These are phyloP conservation scores for Idaea straminata DNA, from an alignment of 2,888 invertebrate genomes.

Conservation along the genomic window DNA sequence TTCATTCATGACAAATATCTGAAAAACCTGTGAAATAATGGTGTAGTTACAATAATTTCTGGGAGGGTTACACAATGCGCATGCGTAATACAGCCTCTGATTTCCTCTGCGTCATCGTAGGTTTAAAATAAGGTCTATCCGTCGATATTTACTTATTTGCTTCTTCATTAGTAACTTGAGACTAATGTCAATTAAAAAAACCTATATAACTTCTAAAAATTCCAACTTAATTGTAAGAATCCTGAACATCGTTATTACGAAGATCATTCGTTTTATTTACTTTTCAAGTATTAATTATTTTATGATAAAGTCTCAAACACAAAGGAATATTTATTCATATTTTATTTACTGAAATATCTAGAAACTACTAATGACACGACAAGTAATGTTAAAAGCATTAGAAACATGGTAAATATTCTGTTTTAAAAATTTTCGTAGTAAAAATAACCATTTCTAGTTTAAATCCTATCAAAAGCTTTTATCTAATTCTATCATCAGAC, in stretches of 20 bases:
- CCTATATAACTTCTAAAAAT: too few species aligned
- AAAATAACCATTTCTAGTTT: background rate
- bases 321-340: too few species aligned
- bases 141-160: slow-evolving; percentile 12
- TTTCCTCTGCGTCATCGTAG: slow-evolving; percentile 50
- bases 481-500: background rate
- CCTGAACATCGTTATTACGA: too few species aligned
- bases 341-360: too few species aligned
- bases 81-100: slow-evolving; percentile 39
- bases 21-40: slow-evolving; percentile 33
- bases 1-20: slow-evolving; percentile 5
- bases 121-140: slow-evolving; percentile 20
- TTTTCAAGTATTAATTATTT: too few species aligned
- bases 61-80: slow-evolving; percentile 39
- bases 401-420: background rate
- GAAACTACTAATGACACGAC: too few species aligned
- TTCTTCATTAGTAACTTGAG: slow-evolving; percentile 12
- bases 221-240: too few species aligned
- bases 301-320: too few species aligned
- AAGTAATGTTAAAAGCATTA: too few species aligned
- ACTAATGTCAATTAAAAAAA: background rate
- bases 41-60: slow-evolving; percentile 49
- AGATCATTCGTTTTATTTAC: too few species aligned
- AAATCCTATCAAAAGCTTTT: background rate
- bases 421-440: background rate